phyloP scores from a whole-genome alignment of 2,113 vertebrate species.

The Pundamilia nyererei region DNA sequence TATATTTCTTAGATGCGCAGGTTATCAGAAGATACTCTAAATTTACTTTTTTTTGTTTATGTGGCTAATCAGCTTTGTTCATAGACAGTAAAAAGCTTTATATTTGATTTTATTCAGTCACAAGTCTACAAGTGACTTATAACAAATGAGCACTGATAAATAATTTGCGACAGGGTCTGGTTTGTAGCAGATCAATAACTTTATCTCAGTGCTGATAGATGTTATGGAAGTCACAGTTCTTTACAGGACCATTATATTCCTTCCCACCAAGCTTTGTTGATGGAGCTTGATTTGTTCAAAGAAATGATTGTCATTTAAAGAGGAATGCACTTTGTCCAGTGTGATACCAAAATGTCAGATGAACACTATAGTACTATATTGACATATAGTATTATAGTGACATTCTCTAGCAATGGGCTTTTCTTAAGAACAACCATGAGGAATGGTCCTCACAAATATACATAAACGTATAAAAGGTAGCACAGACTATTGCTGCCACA shows the following conservation, averaged over 20 bases:
- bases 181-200: not conserved
- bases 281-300: not conserved
- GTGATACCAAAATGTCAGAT: not conserved
- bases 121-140: not conserved
- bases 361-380: not conserved
- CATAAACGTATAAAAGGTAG: not conserved
- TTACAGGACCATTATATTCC: not conserved
- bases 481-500: not conserved
- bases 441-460: not conserved
- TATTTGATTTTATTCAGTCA: not conserved
- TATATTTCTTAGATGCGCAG: not conserved
- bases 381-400: not conserved
- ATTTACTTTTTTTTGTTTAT: not conserved
- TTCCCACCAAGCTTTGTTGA: not conserved
- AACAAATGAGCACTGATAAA: not conserved
- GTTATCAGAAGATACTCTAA: not conserved
- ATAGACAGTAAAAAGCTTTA: not conserved
- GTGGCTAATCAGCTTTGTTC: not conserved
- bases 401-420: not conserved
- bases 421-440: not conserved
- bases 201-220: not conserved
- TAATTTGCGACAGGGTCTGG: not conserved
- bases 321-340: not conserved
- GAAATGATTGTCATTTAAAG: not conserved
- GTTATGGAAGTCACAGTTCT: not conserved